Percentiles rank a stretch among this genome's conserved stretches.
Conservation (phyloP, 2,888 invertebrate genomes). For the Pherbina coryleti region DNA sequence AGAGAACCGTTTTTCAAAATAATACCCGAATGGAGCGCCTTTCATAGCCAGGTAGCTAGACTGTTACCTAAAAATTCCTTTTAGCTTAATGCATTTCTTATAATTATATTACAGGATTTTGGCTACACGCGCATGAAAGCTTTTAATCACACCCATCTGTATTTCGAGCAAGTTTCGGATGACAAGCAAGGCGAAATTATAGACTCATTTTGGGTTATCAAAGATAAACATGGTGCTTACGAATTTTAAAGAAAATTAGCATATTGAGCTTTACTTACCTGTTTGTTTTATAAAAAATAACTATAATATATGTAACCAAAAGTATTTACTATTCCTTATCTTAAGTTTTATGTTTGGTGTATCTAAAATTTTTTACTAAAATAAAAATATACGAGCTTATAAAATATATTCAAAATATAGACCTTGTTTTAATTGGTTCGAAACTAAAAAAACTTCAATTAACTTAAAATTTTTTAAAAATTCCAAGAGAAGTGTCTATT, state of each 20-base stretch:
- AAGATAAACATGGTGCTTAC: slow-evolving; percentile 70
- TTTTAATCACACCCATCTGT: slow-evolving; percentile 85
- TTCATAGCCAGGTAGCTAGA: slow-evolving; percentile 73
- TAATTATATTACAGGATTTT: slow-evolving; percentile 75
- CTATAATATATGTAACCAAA: neutral
- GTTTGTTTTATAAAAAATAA: neutral
- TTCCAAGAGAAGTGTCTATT: too few relatives aligned
- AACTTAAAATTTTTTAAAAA: too few relatives aligned
- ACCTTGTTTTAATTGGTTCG: too few relatives aligned
- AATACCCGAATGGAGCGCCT: slow-evolving; percentile 83
- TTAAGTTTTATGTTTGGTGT: neutral
- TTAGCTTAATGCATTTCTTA: neutral
- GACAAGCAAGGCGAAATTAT: slow-evolving; percentile 78
- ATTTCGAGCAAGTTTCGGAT: slow-evolving; percentile 89
- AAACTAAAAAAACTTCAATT: too few relatives aligned
- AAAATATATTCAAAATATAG: too few relatives aligned
- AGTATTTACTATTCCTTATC: neutral
- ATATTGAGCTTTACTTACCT: neutral
- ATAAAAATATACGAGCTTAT: neutral
- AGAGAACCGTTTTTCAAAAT: slow-evolving; percentile 79
- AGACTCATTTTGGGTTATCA: slow-evolving; percentile 78
- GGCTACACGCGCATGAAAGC: slow-evolving; percentile 89
- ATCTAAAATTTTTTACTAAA: neutral
- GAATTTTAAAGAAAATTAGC: neutral
- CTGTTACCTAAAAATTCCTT: neutral